Conservation (phyloP, 2,797 vertebrate species). For the Acomys russatus region DNA sequence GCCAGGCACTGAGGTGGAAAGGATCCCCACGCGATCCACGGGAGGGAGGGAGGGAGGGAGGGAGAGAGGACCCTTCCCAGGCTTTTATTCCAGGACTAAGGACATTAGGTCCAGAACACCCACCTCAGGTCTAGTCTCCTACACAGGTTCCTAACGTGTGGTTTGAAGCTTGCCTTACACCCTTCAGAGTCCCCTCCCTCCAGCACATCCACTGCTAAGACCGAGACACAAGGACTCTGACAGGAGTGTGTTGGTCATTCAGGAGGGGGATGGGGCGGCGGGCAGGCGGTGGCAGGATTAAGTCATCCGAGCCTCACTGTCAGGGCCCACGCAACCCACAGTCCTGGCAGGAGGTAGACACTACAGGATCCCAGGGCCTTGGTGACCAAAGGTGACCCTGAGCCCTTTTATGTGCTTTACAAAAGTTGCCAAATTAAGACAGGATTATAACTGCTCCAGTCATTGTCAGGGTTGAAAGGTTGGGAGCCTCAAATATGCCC, state of each 20-base stretch:
- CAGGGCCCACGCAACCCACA: not conserved
- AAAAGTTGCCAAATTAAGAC: constrained; percentile 91
- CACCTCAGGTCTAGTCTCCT: not conserved
- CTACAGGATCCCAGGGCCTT: constrained; percentile 48
- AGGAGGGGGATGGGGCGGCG: not conserved
- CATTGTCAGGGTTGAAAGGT: constrained; percentile 86
- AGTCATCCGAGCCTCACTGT: constrained; percentile 6
- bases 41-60: not conserved
- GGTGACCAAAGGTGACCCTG: constrained; percentile 84
- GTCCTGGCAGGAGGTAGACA: constrained; percentile 59
- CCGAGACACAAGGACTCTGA: not conserved
- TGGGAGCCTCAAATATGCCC: constrained; percentile 84
- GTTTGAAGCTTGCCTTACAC: not conserved
- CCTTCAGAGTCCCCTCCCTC: not conserved
- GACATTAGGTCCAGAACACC: not conserved
- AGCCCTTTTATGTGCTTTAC: constrained; percentile 89
- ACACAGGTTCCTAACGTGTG: not conserved
- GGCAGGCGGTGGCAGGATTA: not conserved
- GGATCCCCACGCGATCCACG: constrained; percentile 84
- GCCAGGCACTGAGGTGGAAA: constrained; percentile 88
- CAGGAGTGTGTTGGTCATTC: not conserved
- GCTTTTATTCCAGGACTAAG: not conserved
- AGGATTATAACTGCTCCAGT: constrained; percentile 88
- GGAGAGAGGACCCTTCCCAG: not conserved
- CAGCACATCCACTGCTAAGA: not conserved